phyloP scores from a whole-genome alignment of 2,113 vertebrate species.

The Pimephales promelas region DNA sequence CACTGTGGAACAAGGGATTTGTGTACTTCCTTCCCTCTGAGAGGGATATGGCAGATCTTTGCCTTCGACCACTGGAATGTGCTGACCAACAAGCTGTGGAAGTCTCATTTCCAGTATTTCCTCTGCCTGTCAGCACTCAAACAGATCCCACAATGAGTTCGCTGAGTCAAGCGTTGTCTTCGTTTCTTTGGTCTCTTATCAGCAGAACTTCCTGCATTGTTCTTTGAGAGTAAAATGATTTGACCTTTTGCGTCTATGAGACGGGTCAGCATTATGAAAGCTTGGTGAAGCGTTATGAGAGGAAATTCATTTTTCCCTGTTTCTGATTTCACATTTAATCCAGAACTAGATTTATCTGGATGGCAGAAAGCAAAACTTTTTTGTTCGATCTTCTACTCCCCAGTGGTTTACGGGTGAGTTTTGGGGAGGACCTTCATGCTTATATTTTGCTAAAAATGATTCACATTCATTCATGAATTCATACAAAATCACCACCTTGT shows the following conservation, averaged over 20 bases:
- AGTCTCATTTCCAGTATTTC: slow-evolving; percentile 48
- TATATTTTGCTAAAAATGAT: no score
- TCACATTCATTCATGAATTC: no score
- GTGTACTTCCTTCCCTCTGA: slow-evolving; percentile 56
- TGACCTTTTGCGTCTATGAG: not conserved
- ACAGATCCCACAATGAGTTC: slow-evolving; percentile 18
- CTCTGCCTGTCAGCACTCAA: slow-evolving; percentile 28
- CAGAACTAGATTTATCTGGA: not conserved
- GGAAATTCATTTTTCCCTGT: not conserved
- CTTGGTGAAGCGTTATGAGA: not conserved
- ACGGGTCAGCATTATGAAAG: not conserved
- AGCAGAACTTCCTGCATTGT: slow-evolving; percentile 28
- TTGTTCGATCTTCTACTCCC: no score
- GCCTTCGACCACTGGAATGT: slow-evolving; percentile 59
- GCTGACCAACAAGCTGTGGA: slow-evolving; percentile 56
- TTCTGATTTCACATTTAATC: not conserved
- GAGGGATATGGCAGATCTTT: slow-evolving; percentile 47
- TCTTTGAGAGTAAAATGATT: slow-evolving; percentile 33
- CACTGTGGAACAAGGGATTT: slow-evolving; percentile 44
- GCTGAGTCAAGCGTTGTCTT: slow-evolving; percentile 27
- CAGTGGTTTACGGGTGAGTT: no score
- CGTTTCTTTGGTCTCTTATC: slow-evolving; percentile 37
- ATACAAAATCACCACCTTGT: no score
- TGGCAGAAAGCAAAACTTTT: not conserved
- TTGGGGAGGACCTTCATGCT: no score